Conservation (phyloP, 1,140 invertebrate genomes). For the Hormaphis cornu region DNA sequence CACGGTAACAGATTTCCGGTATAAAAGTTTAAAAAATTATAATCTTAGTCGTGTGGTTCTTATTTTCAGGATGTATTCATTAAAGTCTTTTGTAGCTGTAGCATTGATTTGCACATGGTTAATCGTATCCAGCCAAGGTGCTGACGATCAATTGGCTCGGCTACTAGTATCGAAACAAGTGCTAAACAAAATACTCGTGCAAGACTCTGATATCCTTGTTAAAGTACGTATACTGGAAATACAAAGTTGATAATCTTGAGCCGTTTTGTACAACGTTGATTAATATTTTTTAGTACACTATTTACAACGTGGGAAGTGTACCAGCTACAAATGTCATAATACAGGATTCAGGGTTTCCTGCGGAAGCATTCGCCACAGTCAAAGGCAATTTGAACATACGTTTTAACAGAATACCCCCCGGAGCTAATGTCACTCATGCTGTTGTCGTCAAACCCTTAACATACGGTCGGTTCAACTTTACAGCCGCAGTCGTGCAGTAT, state of each 20-base stretch:
- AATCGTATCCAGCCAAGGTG: conserved; percentile 43
- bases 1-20: neutral
- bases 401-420: conserved; percentile 81
- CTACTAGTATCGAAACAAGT: conserved; percentile 78
- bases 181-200: conserved; percentile 96
- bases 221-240: conserved; percentile 50
- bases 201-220: conserved; percentile 92
- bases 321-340: conserved; percentile 82
- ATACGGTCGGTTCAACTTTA: conserved; percentile 94
- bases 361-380: conserved; percentile 76
- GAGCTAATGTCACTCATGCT: conserved; percentile 87
- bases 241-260: neutral
- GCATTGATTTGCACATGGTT: neutral
- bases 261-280: conserved; percentile 32
- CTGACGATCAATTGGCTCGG: conserved; percentile 59
- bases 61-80: conserved; percentile 26
- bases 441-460: conserved; percentile 81
- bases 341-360: conserved; percentile 79
- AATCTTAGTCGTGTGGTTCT: neutral
- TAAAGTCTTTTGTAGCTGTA: conserved; percentile 10
- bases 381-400: conserved; percentile 72
- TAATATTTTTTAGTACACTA: conserved; percentile 53
- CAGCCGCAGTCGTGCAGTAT: conserved; percentile 86
- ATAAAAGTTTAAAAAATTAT: neutral
- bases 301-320: conserved; percentile 74